phyloP scores from a whole-genome alignment of 2,113 vertebrate species.

The Vireo altiloquus region DNA sequence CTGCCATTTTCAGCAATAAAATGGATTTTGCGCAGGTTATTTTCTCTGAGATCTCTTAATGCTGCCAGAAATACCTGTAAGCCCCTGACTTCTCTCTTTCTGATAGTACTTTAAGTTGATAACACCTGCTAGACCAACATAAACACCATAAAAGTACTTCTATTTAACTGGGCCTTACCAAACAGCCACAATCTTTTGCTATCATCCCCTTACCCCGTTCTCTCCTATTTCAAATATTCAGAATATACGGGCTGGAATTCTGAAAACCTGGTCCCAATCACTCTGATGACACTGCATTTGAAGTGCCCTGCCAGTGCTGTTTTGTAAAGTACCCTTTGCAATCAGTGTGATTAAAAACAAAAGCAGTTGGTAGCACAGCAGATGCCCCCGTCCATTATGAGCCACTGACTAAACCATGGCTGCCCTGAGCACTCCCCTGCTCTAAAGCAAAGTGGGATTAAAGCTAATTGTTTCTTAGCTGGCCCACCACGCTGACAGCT shows the following conservation, averaged over 20 bases:
- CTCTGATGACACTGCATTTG: background rate
- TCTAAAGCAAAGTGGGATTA: background rate
- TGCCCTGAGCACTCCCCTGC: background rate
- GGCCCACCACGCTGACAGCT: background rate
- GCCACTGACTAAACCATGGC: background rate
- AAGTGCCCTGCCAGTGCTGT: conserved; percentile 5
- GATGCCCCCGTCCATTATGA: background rate
- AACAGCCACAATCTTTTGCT: background rate
- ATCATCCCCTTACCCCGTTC: fast-evolving
- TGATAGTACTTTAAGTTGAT: background rate
- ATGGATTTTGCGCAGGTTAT: background rate
- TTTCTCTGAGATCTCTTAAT: background rate
- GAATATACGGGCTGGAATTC: background rate
- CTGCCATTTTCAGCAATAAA: background rate
- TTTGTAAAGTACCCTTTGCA: conserved; percentile 2
- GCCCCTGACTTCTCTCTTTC: background rate
- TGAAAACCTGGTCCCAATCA: conserved; percentile 5
- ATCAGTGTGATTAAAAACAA: conserved; percentile 20
- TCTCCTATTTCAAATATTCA: background rate
- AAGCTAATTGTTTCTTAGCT: background rate
- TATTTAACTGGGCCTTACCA: background rate
- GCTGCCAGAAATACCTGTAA: background rate
- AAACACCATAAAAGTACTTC: background rate
- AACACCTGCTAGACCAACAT: background rate
- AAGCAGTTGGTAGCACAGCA: background rate